Percentiles rank a stretch among this genome's conserved stretches.
Evolutionary conservation across 2,113 vertebrate species (phyloP).

Genomic region (Fulmarus glacialis): DNA sequence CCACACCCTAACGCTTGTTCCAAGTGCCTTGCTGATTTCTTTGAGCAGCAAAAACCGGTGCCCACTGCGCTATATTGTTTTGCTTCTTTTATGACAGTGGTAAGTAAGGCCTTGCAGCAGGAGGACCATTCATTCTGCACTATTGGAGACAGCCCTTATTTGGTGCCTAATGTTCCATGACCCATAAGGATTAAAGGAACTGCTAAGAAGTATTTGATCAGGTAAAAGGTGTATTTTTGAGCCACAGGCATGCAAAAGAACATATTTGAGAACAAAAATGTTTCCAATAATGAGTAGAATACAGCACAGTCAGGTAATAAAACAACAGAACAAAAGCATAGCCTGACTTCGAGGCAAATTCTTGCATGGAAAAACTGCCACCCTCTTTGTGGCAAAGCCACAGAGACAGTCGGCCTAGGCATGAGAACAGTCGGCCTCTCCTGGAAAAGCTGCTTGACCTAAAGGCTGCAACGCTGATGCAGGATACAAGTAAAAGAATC

Average conservation of each 20-base stretch:
- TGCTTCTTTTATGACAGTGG: constrained; percentile 46
- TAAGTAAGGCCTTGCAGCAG: constrained; percentile 44
- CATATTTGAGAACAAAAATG: neutral
- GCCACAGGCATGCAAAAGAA: constrained; percentile 10
- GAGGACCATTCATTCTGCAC: constrained; percentile 33
- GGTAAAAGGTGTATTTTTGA: constrained; percentile 26
- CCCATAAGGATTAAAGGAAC: constrained; percentile 48
- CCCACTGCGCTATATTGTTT: neutral
- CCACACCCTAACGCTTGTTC: neutral
- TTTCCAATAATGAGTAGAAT: neutral
- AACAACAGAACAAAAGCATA: neutral
- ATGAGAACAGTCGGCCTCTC: neutral
- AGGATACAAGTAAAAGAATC: neutral
- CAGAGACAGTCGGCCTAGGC: neutral
- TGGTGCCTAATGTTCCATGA: constrained; percentile 55
- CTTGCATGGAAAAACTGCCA: neutral
- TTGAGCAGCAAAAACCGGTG: neutral
- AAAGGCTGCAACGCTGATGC: neutral
- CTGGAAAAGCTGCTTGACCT: neutral
- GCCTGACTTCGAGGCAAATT: neutral
- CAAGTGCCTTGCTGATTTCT: neutral
- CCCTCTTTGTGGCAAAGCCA: neutral
- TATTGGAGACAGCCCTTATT: constrained; percentile 40
- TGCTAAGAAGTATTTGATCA: constrained; percentile 34
- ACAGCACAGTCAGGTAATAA: neutral